These are phyloP conservation scores for Hipposideros armiger DNA, from an alignment of 2,113 vertebrate genomes.

Conservation along the genomic window DNA sequence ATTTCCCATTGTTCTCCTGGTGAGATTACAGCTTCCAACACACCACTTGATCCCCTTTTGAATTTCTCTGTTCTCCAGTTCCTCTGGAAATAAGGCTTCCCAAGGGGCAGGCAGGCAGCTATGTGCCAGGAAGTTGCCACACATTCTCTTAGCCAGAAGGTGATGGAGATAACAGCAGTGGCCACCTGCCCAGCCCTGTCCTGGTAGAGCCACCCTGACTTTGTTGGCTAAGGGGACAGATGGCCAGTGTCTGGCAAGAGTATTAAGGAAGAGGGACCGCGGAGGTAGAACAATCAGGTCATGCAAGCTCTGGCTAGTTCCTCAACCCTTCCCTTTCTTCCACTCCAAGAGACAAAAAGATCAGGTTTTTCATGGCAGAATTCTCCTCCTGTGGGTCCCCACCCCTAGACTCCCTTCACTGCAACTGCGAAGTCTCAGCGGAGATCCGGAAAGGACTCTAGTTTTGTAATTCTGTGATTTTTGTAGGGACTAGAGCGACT, in stretches of 20 bases:
- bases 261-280: constrained; percentile 21
- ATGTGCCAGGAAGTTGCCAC: background rate
- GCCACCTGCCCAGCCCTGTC: background rate
- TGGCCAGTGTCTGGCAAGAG: background rate
- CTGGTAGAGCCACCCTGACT: background rate
- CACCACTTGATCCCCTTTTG: background rate
- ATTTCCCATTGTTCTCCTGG: constrained; percentile 54
- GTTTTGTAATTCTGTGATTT: background rate
- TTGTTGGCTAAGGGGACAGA: constrained; percentile 33
- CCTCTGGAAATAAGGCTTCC: background rate
- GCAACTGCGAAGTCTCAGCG: background rate
- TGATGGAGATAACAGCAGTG: background rate
- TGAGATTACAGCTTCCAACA: constrained; percentile 29
- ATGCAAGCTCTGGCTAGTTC: background rate
- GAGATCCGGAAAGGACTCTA: background rate
- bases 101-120: background rate
- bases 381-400: background rate
- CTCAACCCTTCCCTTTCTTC: constrained; percentile 44
- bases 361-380: background rate
- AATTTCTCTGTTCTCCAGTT: constrained; percentile 43
- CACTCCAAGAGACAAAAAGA: background rate
- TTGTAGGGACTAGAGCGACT: background rate
- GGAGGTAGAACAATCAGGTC: background rate
- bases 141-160: constrained; percentile 7
- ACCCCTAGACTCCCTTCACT: no score